These are phyloP conservation scores for Malacoraja senta DNA, from an alignment of 2,797 vertebrate genomes.

Conservation along the genomic window DNA sequence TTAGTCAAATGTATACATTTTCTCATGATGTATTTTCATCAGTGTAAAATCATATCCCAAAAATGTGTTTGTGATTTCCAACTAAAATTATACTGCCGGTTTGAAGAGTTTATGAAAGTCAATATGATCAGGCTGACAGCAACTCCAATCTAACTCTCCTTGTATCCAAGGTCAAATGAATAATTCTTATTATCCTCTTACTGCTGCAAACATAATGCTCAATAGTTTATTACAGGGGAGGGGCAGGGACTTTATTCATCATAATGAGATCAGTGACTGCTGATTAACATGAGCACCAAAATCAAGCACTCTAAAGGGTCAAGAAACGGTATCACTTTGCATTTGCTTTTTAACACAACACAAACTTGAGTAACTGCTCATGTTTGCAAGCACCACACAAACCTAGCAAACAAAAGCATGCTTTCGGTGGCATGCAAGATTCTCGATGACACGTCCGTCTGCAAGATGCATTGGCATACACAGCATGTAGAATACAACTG, in stretches of 20 bases:
- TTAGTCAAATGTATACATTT: not conserved
- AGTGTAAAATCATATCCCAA: not conserved
- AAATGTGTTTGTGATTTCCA: not conserved
- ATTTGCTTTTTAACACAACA: no score
- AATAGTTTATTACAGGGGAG: not conserved
- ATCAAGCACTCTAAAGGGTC: not conserved
- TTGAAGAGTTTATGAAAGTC: not conserved
- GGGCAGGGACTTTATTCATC: not conserved
- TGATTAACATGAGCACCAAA: not conserved
- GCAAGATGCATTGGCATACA: no score
- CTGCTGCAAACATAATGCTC: not conserved
- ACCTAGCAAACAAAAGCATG: no score
- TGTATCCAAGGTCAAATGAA: slow-evolving; percentile 32
- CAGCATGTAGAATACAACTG: no score
- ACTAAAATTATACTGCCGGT: not conserved
- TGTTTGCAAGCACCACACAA: no score
- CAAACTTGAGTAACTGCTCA: no score
- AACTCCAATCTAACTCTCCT: not conserved
- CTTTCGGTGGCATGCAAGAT: no score
- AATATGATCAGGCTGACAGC: not conserved
- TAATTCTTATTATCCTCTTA: slow-evolving; percentile 33
- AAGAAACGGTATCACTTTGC: no score
- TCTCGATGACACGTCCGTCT: no score
- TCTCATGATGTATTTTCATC: not conserved
- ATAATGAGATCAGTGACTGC: not conserved